phyloP scores from a whole-genome alignment of 1,140 invertebrate species.

The Acromyrmex heyeri region DNA sequence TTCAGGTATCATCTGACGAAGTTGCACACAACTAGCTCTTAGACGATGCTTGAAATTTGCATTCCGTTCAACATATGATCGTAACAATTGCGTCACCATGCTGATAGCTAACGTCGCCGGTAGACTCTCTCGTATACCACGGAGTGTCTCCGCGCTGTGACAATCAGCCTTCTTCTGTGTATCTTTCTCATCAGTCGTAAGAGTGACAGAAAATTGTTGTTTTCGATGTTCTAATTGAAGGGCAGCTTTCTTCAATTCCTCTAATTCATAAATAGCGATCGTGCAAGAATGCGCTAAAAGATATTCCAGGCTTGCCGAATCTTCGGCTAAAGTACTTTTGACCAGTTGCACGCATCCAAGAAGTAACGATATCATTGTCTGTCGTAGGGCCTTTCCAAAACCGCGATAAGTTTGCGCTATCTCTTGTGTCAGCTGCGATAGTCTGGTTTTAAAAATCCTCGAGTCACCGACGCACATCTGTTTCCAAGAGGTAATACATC shows the following conservation, averaged over 20 bases:
- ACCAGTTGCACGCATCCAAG: conserved; percentile 83
- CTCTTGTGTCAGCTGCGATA: conserved; percentile 82
- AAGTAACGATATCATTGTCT: conserved; percentile 81
- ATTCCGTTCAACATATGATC: conserved; percentile 77
- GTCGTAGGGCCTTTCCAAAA: conserved; percentile 80
- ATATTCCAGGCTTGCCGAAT: conserved; percentile 80
- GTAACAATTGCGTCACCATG: conserved; percentile 81
- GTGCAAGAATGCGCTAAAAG: conserved; percentile 80
- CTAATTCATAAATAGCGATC: conserved; percentile 78
- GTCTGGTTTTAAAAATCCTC: conserved; percentile 76
- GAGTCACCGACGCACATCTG: conserved; percentile 78
- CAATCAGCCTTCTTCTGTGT: conserved; percentile 52
- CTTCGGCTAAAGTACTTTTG: conserved; percentile 76
- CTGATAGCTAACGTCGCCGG: conserved; percentile 82
- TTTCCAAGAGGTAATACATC: conserved; percentile 82
- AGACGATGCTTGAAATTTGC: conserved; percentile 57
- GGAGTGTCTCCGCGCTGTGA: conserved; percentile 55
- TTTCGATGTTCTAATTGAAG: conserved; percentile 48
- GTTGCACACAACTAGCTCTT: conserved; percentile 76
- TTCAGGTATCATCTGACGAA: conserved; percentile 82
- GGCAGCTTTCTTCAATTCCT: conserved; percentile 77
- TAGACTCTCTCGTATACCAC: conserved; percentile 73
- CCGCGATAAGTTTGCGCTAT: conserved; percentile 80
- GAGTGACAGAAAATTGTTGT: conserved; percentile 7
- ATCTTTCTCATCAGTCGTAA: conserved; percentile 38